phyloP scores from a whole-genome alignment of 2,113 vertebrate genomes.

The Vidua chalybeata region DNA sequence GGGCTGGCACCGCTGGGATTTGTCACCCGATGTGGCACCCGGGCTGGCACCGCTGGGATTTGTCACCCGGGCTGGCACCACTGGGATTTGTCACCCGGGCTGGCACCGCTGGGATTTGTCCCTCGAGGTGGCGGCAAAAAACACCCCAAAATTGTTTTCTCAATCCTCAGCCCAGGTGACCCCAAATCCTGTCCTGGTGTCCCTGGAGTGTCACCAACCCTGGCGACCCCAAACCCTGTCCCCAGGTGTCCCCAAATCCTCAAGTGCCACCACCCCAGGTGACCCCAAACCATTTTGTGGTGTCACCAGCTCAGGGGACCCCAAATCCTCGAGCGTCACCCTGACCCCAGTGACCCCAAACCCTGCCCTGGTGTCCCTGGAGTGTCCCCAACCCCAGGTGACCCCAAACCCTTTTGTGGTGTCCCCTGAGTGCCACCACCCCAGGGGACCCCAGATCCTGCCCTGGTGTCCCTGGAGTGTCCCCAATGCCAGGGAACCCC shows the following conservation, averaged over 20 bases:
- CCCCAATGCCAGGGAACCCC: too few relatives aligned
- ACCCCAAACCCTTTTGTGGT: neutral
- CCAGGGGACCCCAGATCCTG: too few relatives aligned
- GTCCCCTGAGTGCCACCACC: neutral
- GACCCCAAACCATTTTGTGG: neutral
- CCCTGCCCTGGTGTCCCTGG: neutral
- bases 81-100: too few relatives aligned
- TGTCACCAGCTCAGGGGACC: neutral
- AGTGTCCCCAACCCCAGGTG: neutral
- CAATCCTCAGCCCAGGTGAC: neutral
- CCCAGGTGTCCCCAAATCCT: too few relatives aligned
- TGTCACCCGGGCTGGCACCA: too few relatives aligned
- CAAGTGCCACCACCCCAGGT: too few relatives aligned
- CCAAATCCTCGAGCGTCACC: neutral
- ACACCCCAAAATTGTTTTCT: neutral
- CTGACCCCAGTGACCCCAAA: too few relatives aligned
- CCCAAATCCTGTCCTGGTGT: neutral
- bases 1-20: too few relatives aligned
- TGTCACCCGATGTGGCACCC: too few relatives aligned
- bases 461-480: neutral
- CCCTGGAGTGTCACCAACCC: too few relatives aligned
- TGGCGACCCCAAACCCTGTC: too few relatives aligned
- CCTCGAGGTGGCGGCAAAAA: neutral
- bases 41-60: too few relatives aligned
- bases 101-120: neutral